These are phyloP conservation scores for Dasysyrphus tricinctus DNA, from an alignment of 2,888 invertebrate genomes.

Conservation along the genomic window DNA sequence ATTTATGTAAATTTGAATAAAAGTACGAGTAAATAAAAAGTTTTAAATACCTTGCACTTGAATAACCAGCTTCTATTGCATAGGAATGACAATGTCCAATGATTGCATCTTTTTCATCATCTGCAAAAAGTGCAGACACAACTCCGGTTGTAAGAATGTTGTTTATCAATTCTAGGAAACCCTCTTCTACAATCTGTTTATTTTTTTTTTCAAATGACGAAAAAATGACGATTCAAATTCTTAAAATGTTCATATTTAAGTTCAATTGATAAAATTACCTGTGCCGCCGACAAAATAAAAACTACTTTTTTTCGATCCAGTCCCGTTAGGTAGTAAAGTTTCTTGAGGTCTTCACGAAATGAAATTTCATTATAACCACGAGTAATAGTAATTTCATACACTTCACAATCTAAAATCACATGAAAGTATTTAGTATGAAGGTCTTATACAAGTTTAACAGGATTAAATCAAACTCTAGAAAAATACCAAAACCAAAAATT, in stretches of 20 bases:
- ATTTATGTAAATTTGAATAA: not conserved
- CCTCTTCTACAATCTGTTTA: slow-evolving; percentile 88
- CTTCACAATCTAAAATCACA: slow-evolving; percentile 87
- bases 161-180: slow-evolving; percentile 95
- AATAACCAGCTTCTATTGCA: slow-evolving; percentile 89
- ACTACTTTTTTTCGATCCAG: slow-evolving; percentile 91
- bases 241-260: not conserved
- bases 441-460: too few relatives aligned
- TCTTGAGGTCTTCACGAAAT: slow-evolving; percentile 94
- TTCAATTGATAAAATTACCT: slow-evolving; percentile 83
- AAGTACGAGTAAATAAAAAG: slow-evolving; percentile 41
- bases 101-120: slow-evolving; percentile 94
- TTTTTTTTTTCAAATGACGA: too few relatives aligned
- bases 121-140: slow-evolving; percentile 93
- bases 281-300: slow-evolving; percentile 93
- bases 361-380: slow-evolving; percentile 92
- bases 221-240: too few relatives aligned
- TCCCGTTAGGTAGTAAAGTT: slow-evolving; percentile 90
- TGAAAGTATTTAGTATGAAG: too few relatives aligned
- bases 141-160: slow-evolving; percentile 95
- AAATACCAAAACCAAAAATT: too few relatives aligned
- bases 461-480: too few relatives aligned
- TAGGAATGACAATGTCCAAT: slow-evolving; percentile 88
- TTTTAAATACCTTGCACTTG: slow-evolving; percentile 87
- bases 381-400: slow-evolving; percentile 92